Base-by-base conservation (phyloP, 2,888 invertebrate genomes). In the Empis livida region DNA sequence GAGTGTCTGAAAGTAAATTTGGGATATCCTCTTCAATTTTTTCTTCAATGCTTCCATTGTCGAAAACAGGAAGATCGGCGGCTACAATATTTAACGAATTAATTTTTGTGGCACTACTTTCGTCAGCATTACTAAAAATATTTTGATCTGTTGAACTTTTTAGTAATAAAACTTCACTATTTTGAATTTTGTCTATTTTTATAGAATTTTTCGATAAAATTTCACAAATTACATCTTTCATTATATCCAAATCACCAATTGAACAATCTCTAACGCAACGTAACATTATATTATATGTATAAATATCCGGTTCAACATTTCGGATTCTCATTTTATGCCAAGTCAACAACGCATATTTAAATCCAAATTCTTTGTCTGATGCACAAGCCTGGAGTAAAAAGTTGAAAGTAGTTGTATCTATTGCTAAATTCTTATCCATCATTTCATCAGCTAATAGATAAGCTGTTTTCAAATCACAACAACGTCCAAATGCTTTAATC, bases 401-500 rank as follows among this genome's bases (percentile, higher is more conserved):
- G 61, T 82, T 84, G 50, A 84, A 80, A 3, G 89, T 87, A 43
- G 81, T 79, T 1, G 74, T 72, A 56, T 76, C 76, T 17, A 85
- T 67, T 49, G 71, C 64, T 14, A 86, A 68, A 45, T 73, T 70
- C 49, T 79, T 80, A 40, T 77, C 71, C 3, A 73, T 60, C 84
- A 93, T 89, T 72, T 91, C 87, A 71, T 95, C 93, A 2, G 84
- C 85, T 48, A 94, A 64, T 60, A 75, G 63, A 66, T 92, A 93
- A 2, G 93, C 88, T 35, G 79, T 80, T 48, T 76, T 61, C 15
- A 90, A 62, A 63, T 90, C 84, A 0, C 86, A 85, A 67, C 86
- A 85, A 50, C 84, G 73, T 0, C 90, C 91, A 71, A 87, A 95
- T 2, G 91, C 89, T 73, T 91, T 93, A 31, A 94, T 87, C 83